phyloP scores from a whole-genome alignment of 37 sponge, comb jelly and placozoan genomes.

The Diacarnus erythraeanus region DNA sequence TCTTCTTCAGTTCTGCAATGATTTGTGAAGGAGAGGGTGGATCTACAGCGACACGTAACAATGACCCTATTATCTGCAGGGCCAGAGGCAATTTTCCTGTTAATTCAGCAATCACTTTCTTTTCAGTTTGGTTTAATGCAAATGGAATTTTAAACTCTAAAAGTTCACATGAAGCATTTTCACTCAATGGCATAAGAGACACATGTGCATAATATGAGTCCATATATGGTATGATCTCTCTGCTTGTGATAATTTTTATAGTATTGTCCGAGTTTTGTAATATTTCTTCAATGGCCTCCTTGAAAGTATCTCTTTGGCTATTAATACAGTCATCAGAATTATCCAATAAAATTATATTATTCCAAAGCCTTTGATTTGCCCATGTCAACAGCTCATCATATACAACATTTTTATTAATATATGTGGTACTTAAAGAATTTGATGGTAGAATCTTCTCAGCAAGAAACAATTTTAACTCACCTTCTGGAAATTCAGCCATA shows the following conservation, averaged over 20 bases:
- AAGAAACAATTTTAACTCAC: neutral
- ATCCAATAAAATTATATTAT: slow-evolving; percentile 16
- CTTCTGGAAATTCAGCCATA: neutral
- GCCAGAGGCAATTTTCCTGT: slow-evolving; percentile 8
- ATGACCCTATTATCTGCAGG: slow-evolving; percentile 1
- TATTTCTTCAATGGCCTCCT: slow-evolving; percentile 1
- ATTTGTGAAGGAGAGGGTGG: neutral
- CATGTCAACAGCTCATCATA: slow-evolving; percentile 3
- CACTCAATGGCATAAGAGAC: neutral
- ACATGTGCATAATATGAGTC: neutral
- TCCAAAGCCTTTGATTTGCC: neutral
- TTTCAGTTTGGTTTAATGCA: neutral
- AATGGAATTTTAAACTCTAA: neutral
- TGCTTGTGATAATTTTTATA: slow-evolving; percentile 12
- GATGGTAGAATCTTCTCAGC: slow-evolving; percentile 4
- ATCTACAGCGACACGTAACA: neutral
- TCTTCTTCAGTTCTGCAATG: neutral
- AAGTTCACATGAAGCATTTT: neutral
- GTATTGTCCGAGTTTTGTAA: neutral
- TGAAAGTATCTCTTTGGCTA: neutral
- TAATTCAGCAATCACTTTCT: neutral
- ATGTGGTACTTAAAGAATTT: neutral
- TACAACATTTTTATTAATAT: neutral
- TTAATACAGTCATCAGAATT: slow-evolving; percentile 26
- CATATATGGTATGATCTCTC: neutral